Evolutionary conservation across 2,113 vertebrate genomes (phyloP).

Genomic region (Lanius collurio): DNA sequence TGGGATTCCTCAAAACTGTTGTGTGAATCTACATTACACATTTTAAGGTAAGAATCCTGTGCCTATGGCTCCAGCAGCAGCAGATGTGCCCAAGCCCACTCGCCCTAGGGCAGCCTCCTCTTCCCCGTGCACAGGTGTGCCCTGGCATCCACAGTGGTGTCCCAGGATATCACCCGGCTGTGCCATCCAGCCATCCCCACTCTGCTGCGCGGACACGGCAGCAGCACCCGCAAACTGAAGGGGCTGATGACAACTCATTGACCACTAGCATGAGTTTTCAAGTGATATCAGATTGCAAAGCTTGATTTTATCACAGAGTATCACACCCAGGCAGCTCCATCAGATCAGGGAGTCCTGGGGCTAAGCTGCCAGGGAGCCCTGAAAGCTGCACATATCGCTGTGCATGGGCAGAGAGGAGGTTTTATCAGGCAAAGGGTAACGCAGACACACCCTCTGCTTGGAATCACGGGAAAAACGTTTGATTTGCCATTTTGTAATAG

Average conservation of each 20-base stretch:
- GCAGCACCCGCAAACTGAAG: fast-evolving
- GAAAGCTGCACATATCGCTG: fast-evolving
- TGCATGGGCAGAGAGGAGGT: too few species aligned
- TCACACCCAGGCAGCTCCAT: not conserved
- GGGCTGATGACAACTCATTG: too few species aligned
- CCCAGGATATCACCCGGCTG: fast-evolving
- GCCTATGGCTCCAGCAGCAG: not conserved
- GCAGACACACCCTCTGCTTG: not conserved
- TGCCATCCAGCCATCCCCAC: not conserved
- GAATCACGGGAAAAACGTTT: fast-evolving
- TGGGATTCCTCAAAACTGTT: not conserved
- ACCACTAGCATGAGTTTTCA: not conserved
- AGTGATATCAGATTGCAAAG: not conserved
- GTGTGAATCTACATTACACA: not conserved
- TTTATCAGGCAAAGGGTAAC: fast-evolving
- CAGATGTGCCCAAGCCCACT: not conserved
- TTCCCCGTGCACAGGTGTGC: not conserved
- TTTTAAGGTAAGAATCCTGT: not conserved
- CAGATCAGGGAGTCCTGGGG: not conserved
- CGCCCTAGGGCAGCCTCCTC: not conserved
- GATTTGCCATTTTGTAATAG: not conserved
- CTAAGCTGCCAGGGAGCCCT: not conserved
- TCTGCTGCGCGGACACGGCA: not conserved
- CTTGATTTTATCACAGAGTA: not conserved
- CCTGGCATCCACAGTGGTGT: fast-evolving